Evolutionary conservation across 2,113 vertebrate species (phyloP), one percentile per base, ranked within the genome.

Genomic region (Acrocephalus kingi): DNA sequence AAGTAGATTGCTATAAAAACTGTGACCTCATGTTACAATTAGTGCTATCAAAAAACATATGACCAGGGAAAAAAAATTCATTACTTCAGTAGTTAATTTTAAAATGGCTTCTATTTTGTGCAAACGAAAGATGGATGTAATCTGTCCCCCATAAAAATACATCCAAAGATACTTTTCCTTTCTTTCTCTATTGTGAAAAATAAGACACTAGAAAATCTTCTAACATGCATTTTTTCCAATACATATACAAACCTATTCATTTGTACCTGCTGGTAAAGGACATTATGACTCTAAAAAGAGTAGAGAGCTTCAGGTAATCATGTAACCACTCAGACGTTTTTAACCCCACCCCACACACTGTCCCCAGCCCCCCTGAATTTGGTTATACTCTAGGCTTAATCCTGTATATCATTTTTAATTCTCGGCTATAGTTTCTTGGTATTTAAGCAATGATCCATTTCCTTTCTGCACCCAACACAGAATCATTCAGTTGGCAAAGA

Each of bases 41-140:
- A 45, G 23, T 71, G 39, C 14, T n/a, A 51, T 27, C 46, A 81
- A 55, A 64, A 58, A 78, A 48, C 9, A 25, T 3, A 20, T 4
- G 7, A 37, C 4, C 2, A 1, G 3, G 15, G n/a, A 9, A 6
- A 23, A 43, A 30, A 45, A 75, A 33, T 9, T 23, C 9, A 30
- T 27, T 9, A 31, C 31, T 79, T 58, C 7, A 51, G 9, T 20
- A 72, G 41, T n/a, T 62, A 55, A 61, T 63, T 69, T 85, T 18
- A 59, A 61, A 71, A 66, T 13, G 5, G 7, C 27, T 31, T 62
- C 5, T 31, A 51, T 55, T 37, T 82, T 59, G 11, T n/a, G 13
- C 15, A 77, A 51, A 68, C 59, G 21, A 33, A 52, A 82, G 49
- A 68, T 7, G 9, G 43, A 68, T 63, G n/a, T 25, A 73, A 84